phyloP scores from a whole-genome alignment of 2,113 vertebrate species.

The Chinchilla lanigera region DNA sequence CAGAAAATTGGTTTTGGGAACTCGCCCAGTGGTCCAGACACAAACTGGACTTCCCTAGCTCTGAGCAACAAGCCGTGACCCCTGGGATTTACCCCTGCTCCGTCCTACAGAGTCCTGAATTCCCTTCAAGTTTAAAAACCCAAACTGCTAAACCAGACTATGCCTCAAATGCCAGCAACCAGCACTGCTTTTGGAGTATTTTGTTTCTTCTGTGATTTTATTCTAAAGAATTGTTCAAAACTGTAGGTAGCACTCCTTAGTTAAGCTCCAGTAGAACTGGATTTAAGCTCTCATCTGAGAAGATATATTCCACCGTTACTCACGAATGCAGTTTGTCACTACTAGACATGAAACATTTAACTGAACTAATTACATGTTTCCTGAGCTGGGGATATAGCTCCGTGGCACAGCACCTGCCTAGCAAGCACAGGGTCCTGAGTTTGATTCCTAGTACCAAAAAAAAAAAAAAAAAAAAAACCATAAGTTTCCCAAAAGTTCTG shows the following conservation, averaged over 20 bases:
- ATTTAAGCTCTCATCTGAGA: conserved; percentile 70
- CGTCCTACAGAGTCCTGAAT: background rate
- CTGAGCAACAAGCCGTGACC: conserved; percentile 22
- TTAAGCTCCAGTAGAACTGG: conserved; percentile 71
- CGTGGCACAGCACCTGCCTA: too few relatives aligned
- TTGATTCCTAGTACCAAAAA: too few relatives aligned
- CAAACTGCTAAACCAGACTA: conserved; percentile 23
- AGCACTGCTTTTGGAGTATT: conserved; percentile 50
- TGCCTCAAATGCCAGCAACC: conserved; percentile 51
- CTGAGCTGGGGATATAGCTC: too few relatives aligned
- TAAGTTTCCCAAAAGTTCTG: conserved; percentile 52
- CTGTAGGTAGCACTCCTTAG: conserved; percentile 62
- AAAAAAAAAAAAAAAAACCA: too few relatives aligned
- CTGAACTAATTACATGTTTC: background rate
- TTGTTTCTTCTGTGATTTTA: conserved; percentile 54
- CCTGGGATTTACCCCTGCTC: background rate
- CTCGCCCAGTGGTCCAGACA: conserved; percentile 54
- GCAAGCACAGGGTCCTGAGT: too few relatives aligned
- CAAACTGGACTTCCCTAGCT: conserved; percentile 61
- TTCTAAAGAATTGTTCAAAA: conserved; percentile 36
- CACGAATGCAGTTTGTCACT: conserved; percentile 65
- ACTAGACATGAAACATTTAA: conserved; percentile 35
- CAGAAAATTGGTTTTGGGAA: conserved; percentile 70
- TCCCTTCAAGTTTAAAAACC: conserved; percentile 52
- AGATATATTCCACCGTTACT: conserved; percentile 71